Conservation (phyloP, 2,888 invertebrate genomes). For the Neoitamus cyanurus region DNA sequence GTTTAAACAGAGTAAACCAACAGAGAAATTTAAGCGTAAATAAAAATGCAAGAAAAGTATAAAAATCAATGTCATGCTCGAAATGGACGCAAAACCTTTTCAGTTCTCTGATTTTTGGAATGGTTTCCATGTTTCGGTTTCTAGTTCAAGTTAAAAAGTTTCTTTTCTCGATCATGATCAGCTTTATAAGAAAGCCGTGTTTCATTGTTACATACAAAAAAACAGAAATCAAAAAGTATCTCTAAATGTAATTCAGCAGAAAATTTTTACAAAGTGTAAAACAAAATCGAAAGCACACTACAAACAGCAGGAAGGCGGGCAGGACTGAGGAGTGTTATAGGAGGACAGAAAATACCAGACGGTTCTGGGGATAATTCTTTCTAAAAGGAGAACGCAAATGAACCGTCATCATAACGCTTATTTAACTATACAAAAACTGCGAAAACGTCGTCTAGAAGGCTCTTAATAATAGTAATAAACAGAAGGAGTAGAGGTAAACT, state of each 20-base stretch:
- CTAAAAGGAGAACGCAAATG: background rate
- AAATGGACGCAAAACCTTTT: background rate
- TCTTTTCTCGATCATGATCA: background rate
- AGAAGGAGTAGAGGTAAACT: background rate
- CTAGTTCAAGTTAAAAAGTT: background rate
- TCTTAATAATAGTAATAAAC: background rate
- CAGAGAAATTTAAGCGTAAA: background rate
- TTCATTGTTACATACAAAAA: background rate
- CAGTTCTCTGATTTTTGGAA: background rate
- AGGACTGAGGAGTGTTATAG: background rate
- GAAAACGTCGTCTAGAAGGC: background rate
- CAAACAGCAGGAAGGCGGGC: background rate
- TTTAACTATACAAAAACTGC: background rate
- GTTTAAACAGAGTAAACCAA: background rate
- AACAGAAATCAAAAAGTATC: background rate
- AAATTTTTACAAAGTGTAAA: slow-evolving; percentile 16
- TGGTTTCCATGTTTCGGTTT: background rate
- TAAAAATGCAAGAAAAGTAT: background rate
- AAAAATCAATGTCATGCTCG: background rate
- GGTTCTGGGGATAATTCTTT: background rate
- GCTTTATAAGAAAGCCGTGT: background rate
- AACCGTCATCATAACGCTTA: background rate
- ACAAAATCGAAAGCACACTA: background rate
- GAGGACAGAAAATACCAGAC: background rate
- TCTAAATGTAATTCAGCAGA: background rate